phyloP scores from a whole-genome alignment of 2,888 invertebrate genomes.

The Brachyopa scutellaris region DNA sequence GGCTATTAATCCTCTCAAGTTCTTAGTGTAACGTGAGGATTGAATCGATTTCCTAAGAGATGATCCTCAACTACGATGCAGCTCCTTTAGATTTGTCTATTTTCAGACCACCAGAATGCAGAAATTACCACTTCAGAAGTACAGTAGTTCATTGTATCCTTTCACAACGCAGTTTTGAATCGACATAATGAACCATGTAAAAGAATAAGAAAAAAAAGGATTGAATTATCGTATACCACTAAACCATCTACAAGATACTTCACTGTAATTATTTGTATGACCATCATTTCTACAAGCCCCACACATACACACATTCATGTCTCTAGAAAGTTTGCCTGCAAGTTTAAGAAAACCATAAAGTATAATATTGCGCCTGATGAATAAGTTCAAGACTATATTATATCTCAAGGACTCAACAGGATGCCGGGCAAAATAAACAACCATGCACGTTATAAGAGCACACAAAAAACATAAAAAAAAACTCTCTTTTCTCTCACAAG shows the following conservation, averaged over 20 bases:
- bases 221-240: too few relatives aligned
- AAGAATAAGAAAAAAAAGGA: too few relatives aligned
- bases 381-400: conserved; percentile 51
- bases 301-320: not conserved
- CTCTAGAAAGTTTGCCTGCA: conserved; percentile 5
- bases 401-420: conserved; percentile 67
- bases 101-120: too few relatives aligned
- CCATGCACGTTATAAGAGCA: conserved; percentile 52
- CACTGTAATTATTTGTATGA: conserved; percentile 41
- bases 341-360: conserved; percentile 61
- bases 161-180: too few relatives aligned
- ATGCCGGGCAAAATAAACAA: conserved; percentile 57
- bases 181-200: too few relatives aligned
- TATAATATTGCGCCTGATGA: conserved; percentile 50
- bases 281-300: conserved; percentile 20
- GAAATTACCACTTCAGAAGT: too few relatives aligned
- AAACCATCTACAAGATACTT: not conserved
- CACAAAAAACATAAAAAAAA: conserved; percentile 45
- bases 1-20: too few relatives aligned
- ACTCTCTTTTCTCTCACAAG: not conserved
- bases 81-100: too few relatives aligned
- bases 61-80: too few relatives aligned
- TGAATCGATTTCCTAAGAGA: too few relatives aligned
- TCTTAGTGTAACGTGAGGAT: too few relatives aligned
- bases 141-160: too few relatives aligned